Conservation (phyloP, 2,888 invertebrate genomes). For the Alloscopus bannaensis region DNA sequence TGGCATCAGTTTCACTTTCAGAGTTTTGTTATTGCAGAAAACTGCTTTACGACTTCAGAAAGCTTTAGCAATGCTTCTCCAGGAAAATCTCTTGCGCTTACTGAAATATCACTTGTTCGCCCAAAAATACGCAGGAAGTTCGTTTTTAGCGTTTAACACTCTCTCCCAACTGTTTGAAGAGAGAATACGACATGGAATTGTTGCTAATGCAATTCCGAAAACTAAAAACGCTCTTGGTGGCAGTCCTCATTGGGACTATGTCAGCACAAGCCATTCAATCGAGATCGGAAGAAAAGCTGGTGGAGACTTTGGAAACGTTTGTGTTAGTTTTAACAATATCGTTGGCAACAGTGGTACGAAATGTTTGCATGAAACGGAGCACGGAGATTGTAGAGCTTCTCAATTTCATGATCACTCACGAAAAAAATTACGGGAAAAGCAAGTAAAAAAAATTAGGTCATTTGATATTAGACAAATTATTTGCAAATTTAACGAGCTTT, state of each 20-base stretch:
- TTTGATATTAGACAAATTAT: neutral
- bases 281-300: neutral
- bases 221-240: neutral
- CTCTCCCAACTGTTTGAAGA: neutral
- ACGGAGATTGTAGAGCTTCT: neutral
- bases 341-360: neutral
- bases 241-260: neutral
- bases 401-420: neutral
- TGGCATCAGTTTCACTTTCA: too few relatives aligned
- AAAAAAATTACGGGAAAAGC: neutral
- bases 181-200: neutral
- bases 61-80: neutral
- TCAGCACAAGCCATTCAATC: neutral
- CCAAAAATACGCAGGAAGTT: neutral
- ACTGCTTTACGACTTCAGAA: too few relatives aligned
- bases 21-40: too few relatives aligned
- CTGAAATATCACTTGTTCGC: neutral
- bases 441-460: neutral
- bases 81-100: neutral
- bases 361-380: neutral
- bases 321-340: neutral
- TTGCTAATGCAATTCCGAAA: neutral
- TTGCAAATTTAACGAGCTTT: neutral
- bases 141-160: neutral
- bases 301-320: neutral